Conservation (phyloP, 2,113 vertebrate genomes). For the Datnioides undecimradiatus region DNA sequence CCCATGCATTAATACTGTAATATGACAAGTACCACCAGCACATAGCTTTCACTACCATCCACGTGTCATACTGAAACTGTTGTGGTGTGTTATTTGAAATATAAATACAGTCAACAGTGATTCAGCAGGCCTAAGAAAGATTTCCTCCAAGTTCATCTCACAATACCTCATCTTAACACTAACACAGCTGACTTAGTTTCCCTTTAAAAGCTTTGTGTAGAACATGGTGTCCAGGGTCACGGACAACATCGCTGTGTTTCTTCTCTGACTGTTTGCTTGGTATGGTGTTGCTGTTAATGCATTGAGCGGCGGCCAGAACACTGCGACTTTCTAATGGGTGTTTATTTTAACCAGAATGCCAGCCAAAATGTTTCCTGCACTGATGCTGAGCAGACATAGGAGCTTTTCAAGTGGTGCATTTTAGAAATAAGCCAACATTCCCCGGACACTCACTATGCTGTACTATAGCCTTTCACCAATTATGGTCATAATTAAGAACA, state of each 20-base stretch:
- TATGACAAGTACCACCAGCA: too few relatives aligned
- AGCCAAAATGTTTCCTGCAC: conserved; percentile 61
- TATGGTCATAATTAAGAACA: conserved; percentile 27
- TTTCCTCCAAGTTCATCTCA: conserved; percentile 9
- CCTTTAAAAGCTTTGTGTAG: conserved; percentile 53
- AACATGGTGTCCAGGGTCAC: not conserved
- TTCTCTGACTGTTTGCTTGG: conserved; percentile 34
- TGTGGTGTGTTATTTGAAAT: not conserved
- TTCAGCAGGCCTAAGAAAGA: not conserved
- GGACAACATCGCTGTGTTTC: not conserved
- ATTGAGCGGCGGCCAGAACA: conserved; percentile 3
- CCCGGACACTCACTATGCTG: not conserved
- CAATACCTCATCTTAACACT: conserved; percentile 37
- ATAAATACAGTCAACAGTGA: conserved; percentile 16
- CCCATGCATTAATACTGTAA: not conserved
- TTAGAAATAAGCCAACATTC: conserved; percentile 25
- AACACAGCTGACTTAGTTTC: conserved; percentile 39
- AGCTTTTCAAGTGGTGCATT: conserved; percentile 27
- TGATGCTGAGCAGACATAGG: conserved; percentile 61
- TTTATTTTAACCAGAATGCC: conserved; percentile 49
- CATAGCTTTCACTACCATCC: not conserved
- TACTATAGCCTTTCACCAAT: not conserved
- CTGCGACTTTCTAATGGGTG: conserved; percentile 7
- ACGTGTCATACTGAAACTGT: not conserved
- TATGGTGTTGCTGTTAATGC: conserved; percentile 5